Evolutionary conservation across 1,140 invertebrate species (phyloP).

Genomic region (fruit fly (Drosophila melanogaster)): DNA sequence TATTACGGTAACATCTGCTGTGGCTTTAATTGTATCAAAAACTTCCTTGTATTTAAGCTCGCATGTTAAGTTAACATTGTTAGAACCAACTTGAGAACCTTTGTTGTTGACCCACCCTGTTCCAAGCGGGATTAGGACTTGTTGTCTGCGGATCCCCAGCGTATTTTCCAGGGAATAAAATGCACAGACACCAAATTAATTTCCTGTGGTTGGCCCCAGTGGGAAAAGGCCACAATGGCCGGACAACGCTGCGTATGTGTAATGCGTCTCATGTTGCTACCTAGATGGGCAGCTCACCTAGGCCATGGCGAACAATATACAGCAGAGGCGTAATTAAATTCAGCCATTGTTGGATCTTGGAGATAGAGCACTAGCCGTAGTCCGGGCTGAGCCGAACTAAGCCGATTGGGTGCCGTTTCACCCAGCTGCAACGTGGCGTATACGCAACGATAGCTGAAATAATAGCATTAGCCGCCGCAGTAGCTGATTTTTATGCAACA

Average conservation of each 20-base stretch:
- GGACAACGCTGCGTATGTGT: constrained; percentile 71
- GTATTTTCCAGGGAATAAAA: constrained; percentile 49
- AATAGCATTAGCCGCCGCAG: constrained; percentile 59
- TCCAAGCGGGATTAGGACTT: constrained; percentile 48
- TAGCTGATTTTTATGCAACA: constrained; percentile 60
- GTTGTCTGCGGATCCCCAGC: constrained; percentile 29
- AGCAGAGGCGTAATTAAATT: constrained; percentile 75
- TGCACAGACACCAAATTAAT: constrained; percentile 79
- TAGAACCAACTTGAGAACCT: constrained; percentile 6
- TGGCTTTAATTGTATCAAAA: background rate
- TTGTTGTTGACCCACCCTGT: constrained; percentile 1
- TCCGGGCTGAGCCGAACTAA: constrained; percentile 66
- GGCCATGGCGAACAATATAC: constrained; percentile 42
- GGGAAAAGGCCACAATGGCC: constrained; percentile 18
- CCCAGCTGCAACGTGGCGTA: constrained; percentile 51
- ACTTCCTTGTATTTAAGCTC: background rate
- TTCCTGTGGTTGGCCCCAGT: constrained; percentile 62
- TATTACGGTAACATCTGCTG: no score
- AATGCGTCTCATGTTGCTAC: constrained; percentile 57
- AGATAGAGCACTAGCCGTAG: constrained; percentile 19
- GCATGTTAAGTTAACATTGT: constrained; percentile 6
- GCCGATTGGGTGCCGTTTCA: constrained; percentile 57
- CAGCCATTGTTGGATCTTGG: constrained; percentile 60
- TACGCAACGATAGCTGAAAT: constrained; percentile 47
- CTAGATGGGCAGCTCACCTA: constrained; percentile 21